Evolutionary conservation across 2,888 invertebrate species (phyloP).

Genomic region (Temnothorax unifasciatus): DNA sequence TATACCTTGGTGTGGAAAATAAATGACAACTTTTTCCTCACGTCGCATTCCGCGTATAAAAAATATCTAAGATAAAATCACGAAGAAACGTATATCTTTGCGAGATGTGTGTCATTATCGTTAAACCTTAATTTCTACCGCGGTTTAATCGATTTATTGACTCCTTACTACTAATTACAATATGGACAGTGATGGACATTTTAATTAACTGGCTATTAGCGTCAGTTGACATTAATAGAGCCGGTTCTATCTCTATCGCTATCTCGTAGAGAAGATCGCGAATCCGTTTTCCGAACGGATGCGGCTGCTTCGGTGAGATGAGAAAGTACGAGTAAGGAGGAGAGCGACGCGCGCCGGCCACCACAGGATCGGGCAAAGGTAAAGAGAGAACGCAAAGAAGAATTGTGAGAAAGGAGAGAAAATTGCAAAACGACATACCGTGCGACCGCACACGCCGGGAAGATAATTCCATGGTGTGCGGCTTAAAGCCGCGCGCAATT

Average conservation of each 20-base stretch:
- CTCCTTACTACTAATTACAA: constrained; percentile 10
- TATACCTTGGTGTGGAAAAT: neutral
- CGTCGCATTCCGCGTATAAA: neutral
- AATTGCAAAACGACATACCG: constrained; percentile 68
- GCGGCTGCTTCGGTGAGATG: constrained; percentile 50
- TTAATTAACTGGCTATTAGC: constrained; percentile 7
- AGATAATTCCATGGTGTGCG: constrained; percentile 55
- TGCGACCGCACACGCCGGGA: constrained; percentile 72
- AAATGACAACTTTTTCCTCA: constrained; percentile 2
- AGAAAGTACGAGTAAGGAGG: constrained; percentile 42
- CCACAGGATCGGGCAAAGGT: constrained; percentile 36
- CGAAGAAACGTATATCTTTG: neutral
- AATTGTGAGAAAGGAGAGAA: constrained; percentile 68
- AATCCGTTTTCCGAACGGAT: constrained; percentile 38
- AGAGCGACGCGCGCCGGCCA: constrained; percentile 23
- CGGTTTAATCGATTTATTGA: neutral
- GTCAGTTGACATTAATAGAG: neutral
- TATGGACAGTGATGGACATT: constrained; percentile 17
- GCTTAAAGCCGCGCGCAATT: constrained; percentile 51
- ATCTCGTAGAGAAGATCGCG: constrained; percentile 7
- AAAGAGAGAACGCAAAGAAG: constrained; percentile 36
- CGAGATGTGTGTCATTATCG: constrained; percentile 13
- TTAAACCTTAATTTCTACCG: neutral
- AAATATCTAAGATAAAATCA: neutral
- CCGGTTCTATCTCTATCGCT: neutral